Percentiles rank a stretch among this genome's conserved stretches.
Evolutionary conservation across 2,888 invertebrate genomes (phyloP).

Genomic region (Drosophila rellima): DNA sequence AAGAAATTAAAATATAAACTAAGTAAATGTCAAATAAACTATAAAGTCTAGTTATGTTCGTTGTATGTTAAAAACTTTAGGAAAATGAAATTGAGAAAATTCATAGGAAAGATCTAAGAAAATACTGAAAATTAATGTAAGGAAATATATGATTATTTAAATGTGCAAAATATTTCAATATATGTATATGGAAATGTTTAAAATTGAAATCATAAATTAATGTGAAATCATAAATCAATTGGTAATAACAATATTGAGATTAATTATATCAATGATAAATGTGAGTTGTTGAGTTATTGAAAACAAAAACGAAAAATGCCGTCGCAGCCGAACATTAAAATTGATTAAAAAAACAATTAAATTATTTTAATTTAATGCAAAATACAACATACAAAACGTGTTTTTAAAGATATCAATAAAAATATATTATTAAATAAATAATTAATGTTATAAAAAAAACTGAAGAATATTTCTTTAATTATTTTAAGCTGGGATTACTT

Average conservation of each 20-base stretch:
- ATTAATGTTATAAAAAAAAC: slow-evolving; percentile 24
- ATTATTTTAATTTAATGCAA: slow-evolving; percentile 23
- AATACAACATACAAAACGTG: slow-evolving; percentile 27
- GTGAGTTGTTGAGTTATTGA: slow-evolving; percentile 35
- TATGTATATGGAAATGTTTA: slow-evolving; percentile 14
- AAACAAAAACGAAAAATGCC: slow-evolving; percentile 23
- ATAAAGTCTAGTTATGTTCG: slow-evolving; percentile 21
- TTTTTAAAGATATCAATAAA: slow-evolving; percentile 38
- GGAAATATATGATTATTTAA: slow-evolving; percentile 12
- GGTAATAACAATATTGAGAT: slow-evolving; percentile 27
- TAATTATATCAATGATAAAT: slow-evolving; percentile 38
- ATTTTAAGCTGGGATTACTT: not conserved
- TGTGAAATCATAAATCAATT: slow-evolving; percentile 30
- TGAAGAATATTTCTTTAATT: not conserved
- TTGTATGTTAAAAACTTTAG: slow-evolving; percentile 28
- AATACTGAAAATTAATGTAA: not conserved
- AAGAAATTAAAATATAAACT: not conserved
- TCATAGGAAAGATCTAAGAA: not conserved
- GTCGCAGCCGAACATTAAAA: slow-evolving; percentile 58
- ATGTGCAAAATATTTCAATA: slow-evolving; percentile 14
- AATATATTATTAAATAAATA: slow-evolving; percentile 44
- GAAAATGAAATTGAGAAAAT: slow-evolving; percentile 1
- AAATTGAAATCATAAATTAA: slow-evolving; percentile 14
- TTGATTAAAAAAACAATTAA: slow-evolving; percentile 26
- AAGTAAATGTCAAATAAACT: not conserved